Conservation (phyloP, 2,113 vertebrate genomes). For the Galeopterus variegatus region DNA sequence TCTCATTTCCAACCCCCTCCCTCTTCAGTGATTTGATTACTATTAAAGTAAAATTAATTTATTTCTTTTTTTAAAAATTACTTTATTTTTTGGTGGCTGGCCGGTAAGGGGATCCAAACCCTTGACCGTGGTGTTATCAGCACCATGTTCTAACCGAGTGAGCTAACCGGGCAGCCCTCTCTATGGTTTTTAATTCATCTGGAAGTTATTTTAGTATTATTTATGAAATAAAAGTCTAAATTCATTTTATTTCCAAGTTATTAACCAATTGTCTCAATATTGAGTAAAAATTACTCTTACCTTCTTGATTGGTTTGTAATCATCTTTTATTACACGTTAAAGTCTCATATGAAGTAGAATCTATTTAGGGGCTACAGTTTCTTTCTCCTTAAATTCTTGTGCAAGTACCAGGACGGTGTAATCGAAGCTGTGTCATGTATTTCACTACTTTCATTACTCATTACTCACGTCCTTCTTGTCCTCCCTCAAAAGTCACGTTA, state of each 20-base stretch:
- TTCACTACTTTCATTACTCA: conserved; percentile 35
- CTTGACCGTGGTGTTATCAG: too few species aligned
- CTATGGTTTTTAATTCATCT: neutral
- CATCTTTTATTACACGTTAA: conserved; percentile 48
- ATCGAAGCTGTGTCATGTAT: conserved; percentile 10
- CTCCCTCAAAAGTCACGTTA: neutral
- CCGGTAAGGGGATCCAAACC: too few species aligned
- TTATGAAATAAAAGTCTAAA: neutral
- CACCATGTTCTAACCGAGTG: too few species aligned
- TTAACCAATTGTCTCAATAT: neutral
- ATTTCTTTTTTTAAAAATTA: neutral
- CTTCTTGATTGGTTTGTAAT: neutral
- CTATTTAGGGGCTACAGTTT: conserved; percentile 35
- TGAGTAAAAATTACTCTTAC: conserved; percentile 39
- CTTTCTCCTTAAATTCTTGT: conserved; percentile 57
- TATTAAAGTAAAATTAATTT: neutral
- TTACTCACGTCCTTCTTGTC: neutral
- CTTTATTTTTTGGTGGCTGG: too few species aligned
- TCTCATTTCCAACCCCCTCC: neutral
- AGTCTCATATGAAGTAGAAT: neutral
- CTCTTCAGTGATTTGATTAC: neutral
- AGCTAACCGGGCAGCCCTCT: neutral
- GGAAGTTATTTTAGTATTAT: neutral
- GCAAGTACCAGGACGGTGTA: neutral
- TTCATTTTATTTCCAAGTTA: conserved; percentile 1